These are phyloP conservation scores for Charaxes varanes DNA, from an alignment of 1,140 invertebrate species.

Conservation along the genomic window DNA sequence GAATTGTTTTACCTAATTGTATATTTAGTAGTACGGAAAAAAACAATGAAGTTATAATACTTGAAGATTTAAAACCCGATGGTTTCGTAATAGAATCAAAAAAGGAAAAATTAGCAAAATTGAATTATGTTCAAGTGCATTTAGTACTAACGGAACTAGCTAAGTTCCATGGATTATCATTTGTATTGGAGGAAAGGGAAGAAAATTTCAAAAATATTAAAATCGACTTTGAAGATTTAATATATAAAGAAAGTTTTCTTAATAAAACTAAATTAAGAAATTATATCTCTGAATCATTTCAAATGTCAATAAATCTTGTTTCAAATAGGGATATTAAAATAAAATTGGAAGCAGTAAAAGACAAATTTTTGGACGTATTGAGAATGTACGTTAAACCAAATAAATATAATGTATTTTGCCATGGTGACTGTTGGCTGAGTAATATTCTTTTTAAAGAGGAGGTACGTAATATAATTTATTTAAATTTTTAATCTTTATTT, in stretches of 20 bases:
- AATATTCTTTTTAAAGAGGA: constrained; percentile 53
- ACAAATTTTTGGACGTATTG: constrained; percentile 39
- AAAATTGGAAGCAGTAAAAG: constrained; percentile 31
- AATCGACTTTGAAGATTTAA: constrained; percentile 38
- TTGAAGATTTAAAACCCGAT: constrained; percentile 41
- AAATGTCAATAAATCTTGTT: constrained; percentile 44
- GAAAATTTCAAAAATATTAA: constrained; percentile 26
- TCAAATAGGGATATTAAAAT: constrained; percentile 31
- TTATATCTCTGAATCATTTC: constrained; percentile 51
- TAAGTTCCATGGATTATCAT: constrained; percentile 55
- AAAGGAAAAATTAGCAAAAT: constrained; percentile 28
- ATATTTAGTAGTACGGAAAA: constrained; percentile 36
- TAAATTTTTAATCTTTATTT: too few relatives aligned
- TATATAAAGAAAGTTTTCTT: constrained; percentile 48
- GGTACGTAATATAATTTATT: constrained; percentile 41
- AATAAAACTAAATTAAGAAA: constrained; percentile 49
- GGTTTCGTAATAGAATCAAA: constrained; percentile 42
- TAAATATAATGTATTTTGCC: constrained; percentile 51
- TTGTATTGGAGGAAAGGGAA: constrained; percentile 34
- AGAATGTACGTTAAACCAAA: constrained; percentile 33
- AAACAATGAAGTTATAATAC: constrained; percentile 50
- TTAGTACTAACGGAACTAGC: constrained; percentile 46
- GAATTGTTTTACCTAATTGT: constrained; percentile 39
- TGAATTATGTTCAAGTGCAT: constrained; percentile 31
- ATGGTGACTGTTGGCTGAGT: constrained; percentile 63